Percentiles rank a stretch among this genome's conserved stretches.
Conservation (phyloP, 2,113 vertebrate genomes). For the Ahaetulla prasina region DNA sequence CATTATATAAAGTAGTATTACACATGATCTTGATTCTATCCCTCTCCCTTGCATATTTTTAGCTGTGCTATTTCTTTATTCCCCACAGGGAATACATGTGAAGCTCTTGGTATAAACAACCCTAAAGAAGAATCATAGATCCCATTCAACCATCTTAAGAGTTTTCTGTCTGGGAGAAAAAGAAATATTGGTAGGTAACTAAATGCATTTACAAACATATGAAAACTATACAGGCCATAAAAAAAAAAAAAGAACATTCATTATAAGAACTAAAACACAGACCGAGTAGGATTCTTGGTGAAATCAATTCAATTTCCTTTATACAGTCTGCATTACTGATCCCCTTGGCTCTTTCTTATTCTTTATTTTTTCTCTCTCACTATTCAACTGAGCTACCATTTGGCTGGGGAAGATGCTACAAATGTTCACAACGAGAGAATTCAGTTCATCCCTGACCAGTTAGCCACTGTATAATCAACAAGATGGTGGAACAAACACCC, state of each 20-base stretch:
- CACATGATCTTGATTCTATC: not conserved
- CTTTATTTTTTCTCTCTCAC: not conserved
- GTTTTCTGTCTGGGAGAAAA: not conserved
- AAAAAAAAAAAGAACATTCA: not conserved
- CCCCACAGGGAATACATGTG: not conserved
- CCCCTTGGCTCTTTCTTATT: not conserved
- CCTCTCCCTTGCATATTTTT: not conserved
- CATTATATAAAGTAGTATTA: not conserved
- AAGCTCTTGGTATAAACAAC: not conserved
- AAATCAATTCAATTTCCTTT: not conserved
- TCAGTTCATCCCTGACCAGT: not conserved
- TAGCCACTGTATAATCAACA: not conserved
- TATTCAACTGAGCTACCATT: not conserved
- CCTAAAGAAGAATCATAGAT: not conserved
- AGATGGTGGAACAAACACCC: not conserved
- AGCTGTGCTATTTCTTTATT: not conserved
- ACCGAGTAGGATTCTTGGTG: not conserved
- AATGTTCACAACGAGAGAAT: not conserved
- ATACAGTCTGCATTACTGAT: not conserved
- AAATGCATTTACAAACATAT: not conserved
- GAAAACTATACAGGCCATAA: not conserved
- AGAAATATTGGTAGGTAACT: not conserved
- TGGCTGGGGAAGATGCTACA: not conserved
- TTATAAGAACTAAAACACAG: not conserved
- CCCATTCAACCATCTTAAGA: not conserved